These are phyloP conservation scores for Anguilla rostrata DNA, from an alignment of 2,113 vertebrate genomes.

Conservation along the genomic window DNA sequence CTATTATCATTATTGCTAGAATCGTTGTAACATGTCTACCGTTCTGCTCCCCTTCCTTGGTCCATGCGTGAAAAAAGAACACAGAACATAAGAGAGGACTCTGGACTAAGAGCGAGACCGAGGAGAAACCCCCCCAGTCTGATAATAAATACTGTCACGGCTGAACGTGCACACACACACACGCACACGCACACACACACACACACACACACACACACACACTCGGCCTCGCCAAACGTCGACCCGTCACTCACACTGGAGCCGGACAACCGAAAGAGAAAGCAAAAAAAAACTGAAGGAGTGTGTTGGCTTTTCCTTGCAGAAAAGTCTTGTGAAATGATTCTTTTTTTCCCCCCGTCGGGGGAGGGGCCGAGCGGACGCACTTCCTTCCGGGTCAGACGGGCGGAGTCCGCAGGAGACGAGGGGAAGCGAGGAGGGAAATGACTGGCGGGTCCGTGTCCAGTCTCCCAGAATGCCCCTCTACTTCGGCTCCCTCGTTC, in stretches of 20 bases:
- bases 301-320: neutral
- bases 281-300: neutral
- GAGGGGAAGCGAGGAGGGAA: neutral
- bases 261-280: neutral
- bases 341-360: neutral
- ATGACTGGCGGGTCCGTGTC: too few species aligned
- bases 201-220: too few species aligned
- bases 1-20: conserved; percentile 56
- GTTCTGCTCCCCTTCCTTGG: conserved; percentile 47
- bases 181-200: neutral
- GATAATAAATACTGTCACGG: conserved; percentile 25
- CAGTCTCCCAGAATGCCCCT: neutral
- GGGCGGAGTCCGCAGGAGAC: neutral
- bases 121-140: conserved; percentile 39
- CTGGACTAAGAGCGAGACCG: conserved; percentile 44
- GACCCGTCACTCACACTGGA: neutral
- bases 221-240: neutral
- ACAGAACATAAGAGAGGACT: conserved; percentile 44
- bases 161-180: too few species aligned
- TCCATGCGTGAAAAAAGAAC: conserved; percentile 47
- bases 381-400: neutral
- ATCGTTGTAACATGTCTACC: conserved; percentile 36
- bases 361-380: neutral
- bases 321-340: neutral
- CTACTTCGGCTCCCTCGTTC: neutral